Evolutionary conservation across 2,113 vertebrate genomes (phyloP).

Genomic region (Hassar affinis): DNA sequence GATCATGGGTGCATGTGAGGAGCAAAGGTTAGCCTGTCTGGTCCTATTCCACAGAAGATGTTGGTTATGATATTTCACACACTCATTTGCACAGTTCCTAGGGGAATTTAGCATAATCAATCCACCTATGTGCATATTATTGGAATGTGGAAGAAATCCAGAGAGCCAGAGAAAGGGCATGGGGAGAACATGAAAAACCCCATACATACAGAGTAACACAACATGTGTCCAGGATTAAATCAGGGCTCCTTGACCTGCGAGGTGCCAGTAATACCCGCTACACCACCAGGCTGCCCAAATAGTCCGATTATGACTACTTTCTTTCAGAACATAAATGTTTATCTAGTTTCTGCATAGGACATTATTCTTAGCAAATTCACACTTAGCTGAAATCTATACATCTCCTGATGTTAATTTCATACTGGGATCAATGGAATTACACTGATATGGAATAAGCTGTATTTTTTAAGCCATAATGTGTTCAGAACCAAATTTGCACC

Average conservation of each 20-base stretch:
- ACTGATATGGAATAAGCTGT: neutral
- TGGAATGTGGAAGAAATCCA: neutral
- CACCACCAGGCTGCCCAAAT: neutral
- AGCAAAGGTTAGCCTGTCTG: too few species aligned
- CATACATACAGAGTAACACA: neutral
- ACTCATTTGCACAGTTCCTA: too few species aligned
- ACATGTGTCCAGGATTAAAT: too few species aligned
- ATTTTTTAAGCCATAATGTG: constrained; percentile 2
- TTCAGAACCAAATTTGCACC: neutral
- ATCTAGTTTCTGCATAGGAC: neutral
- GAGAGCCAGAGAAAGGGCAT: neutral
- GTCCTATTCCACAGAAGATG: too few species aligned
- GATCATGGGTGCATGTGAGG: too few species aligned
- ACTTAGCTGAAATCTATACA: neutral
- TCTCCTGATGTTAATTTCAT: neutral
- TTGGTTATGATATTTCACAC: too few species aligned
- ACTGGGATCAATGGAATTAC: neutral
- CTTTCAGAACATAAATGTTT: neutral
- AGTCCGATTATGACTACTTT: neutral
- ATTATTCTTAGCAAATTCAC: neutral
- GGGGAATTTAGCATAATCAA: neutral
- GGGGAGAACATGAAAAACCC: neutral
- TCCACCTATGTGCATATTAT: neutral
- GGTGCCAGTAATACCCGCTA: neutral
- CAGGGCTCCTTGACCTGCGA: too few species aligned